These are phyloP conservation scores for Epinephelus coioides DNA, from an alignment of 2,797 vertebrate species.

Conservation along the genomic window DNA sequence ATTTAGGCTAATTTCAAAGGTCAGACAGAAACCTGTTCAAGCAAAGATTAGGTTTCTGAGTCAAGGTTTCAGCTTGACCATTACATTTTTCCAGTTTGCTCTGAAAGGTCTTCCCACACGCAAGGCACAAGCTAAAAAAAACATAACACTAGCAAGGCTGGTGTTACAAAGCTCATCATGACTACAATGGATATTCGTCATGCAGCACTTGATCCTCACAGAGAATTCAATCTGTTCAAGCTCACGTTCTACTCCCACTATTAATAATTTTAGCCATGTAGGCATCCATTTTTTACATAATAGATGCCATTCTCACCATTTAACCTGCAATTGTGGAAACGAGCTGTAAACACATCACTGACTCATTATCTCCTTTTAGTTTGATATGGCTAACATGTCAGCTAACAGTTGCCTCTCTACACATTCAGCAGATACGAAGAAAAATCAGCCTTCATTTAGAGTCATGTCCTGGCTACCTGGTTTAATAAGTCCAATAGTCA, in stretches of 20 bases:
- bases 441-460: too few relatives aligned
- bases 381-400: neutral
- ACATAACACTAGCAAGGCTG: too few relatives aligned
- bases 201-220: neutral
- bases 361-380: neutral
- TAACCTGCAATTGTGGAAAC: neutral
- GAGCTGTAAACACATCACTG: neutral
- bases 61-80: conserved; percentile 1
- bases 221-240: conserved; percentile 1
- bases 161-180: neutral
- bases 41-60: neutral
- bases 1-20: neutral
- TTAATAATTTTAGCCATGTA: neutral
- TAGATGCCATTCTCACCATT: neutral
- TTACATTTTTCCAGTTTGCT: neutral
- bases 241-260: conserved; percentile 3
- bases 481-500: too few relatives aligned
- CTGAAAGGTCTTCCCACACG: neutral
- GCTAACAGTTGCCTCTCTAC: neutral
- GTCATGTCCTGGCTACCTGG: too few relatives aligned
- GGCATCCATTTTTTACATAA: neutral
- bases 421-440: too few relatives aligned
- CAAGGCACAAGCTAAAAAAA: neutral
- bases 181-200: neutral
- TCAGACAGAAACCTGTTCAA: neutral